Conservation (phyloP, 2,888 invertebrate species). For the Tyria jacobaeae region DNA sequence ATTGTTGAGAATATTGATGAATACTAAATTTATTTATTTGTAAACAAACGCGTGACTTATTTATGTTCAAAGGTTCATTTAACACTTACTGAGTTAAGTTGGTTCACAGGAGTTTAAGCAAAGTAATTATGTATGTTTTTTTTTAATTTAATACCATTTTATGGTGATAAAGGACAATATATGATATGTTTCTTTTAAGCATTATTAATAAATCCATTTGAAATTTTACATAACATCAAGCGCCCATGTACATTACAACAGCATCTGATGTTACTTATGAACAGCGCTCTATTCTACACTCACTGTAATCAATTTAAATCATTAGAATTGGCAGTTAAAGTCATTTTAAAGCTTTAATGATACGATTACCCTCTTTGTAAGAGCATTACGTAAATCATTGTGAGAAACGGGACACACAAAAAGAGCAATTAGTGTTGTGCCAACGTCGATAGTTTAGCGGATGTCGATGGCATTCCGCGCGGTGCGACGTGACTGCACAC, state of each 20-base stretch:
- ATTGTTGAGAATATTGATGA: too few relatives aligned
- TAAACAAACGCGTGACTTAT: too few relatives aligned
- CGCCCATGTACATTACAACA: constrained; percentile 20
- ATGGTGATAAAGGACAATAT: too few relatives aligned
- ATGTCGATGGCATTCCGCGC: constrained; percentile 82
- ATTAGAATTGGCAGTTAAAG: constrained; percentile 72
- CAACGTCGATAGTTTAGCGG: constrained; percentile 82
- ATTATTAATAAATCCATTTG: constrained; percentile 13
- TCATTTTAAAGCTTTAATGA: constrained; percentile 75
- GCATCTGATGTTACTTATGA: constrained; percentile 37
- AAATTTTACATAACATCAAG: constrained; percentile 27
- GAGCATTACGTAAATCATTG: constrained; percentile 79
- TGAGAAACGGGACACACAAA: constrained; percentile 74
- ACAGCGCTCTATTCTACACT: constrained; percentile 51
- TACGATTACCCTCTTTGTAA: constrained; percentile 69
- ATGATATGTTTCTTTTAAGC: too few relatives aligned
- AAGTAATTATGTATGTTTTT: too few relatives aligned
- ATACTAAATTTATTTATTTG: too few relatives aligned
- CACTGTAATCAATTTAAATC: constrained; percentile 75
- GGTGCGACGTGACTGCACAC: constrained; percentile 78
- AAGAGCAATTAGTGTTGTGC: constrained; percentile 84
- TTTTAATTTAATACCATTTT: too few relatives aligned
- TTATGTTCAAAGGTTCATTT: too few relatives aligned
- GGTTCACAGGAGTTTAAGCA: too few relatives aligned
- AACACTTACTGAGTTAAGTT: too few relatives aligned